Percentiles rank a stretch among this genome's conserved stretches.
Conservation (phyloP, 2,113 vertebrate species). For the Camelus dromedarius region DNA sequence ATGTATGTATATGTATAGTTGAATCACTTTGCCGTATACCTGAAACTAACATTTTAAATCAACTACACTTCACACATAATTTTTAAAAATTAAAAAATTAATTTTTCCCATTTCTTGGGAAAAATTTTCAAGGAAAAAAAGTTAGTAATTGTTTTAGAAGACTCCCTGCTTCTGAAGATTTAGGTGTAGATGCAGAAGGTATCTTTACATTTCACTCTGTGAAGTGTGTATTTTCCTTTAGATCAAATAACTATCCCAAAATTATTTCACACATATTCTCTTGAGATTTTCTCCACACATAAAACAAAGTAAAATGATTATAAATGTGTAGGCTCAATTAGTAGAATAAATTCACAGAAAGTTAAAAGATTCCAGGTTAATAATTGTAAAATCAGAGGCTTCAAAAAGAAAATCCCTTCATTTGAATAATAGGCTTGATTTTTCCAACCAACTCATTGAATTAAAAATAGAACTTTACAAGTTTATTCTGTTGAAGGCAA, state of each 20-base stretch:
- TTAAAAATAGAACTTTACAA: background rate
- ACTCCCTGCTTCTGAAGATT: background rate
- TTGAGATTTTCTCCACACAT: background rate
- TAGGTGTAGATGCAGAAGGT: background rate
- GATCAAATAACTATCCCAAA: background rate
- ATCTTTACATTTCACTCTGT: background rate
- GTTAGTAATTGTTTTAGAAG: background rate
- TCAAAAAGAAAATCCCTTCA: background rate
- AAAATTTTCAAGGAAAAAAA: background rate
- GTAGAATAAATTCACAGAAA: background rate
- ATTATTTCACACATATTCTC: background rate
- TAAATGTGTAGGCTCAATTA: background rate
- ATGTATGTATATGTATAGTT: too few relatives aligned
- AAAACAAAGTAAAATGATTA: background rate
- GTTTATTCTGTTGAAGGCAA: background rate
- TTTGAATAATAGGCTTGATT: background rate
- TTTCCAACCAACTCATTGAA: background rate
- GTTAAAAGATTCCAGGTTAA: background rate
- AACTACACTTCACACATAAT: too few relatives aligned
- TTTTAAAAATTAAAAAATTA: too few relatives aligned
- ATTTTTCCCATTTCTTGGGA: too few relatives aligned
- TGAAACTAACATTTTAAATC: too few relatives aligned
- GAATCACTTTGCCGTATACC: too few relatives aligned
- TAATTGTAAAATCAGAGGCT: background rate
- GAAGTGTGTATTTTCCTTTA: background rate